These are phyloP conservation scores for Trialeurodes vaporariorum DNA, from an alignment of 1,140 invertebrate genomes.

Conservation along the genomic window DNA sequence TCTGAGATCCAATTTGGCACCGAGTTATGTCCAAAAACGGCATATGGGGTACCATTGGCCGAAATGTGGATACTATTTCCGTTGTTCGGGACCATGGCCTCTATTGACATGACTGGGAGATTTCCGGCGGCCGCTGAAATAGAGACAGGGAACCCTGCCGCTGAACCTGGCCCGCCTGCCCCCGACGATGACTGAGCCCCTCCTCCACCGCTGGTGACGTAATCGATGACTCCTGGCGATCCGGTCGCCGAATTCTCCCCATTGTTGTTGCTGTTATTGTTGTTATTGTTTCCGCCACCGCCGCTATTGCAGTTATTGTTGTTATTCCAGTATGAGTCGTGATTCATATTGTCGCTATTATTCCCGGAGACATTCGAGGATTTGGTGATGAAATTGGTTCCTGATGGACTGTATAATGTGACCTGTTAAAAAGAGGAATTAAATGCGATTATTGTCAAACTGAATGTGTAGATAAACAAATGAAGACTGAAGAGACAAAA, in stretches of 20 bases:
- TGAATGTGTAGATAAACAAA: too few species aligned
- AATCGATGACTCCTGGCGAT: constrained; percentile 2
- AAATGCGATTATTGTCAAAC: too few species aligned
- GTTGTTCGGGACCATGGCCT: constrained; percentile 3
- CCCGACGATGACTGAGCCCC: constrained; percentile 2
- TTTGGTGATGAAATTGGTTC: neutral
- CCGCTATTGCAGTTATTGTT: constrained; percentile 12
- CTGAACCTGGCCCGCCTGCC: constrained; percentile 10
- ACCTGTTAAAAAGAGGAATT: neutral
- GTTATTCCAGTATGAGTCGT: neutral
- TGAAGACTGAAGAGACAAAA: too few species aligned
- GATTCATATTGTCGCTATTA: neutral
- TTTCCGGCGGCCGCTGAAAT: constrained; percentile 6
- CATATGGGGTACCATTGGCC: neutral
- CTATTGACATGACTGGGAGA: constrained; percentile 6
- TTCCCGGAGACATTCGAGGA: neutral
- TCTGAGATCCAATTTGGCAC: neutral
- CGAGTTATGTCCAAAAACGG: neutral
- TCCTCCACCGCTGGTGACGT: neutral
- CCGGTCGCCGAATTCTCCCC: constrained; percentile 2
- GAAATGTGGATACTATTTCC: constrained; percentile 2
- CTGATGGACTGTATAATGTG: neutral
- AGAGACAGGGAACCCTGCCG: neutral
- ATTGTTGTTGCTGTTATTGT: constrained; percentile 7
- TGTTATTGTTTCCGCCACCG: constrained; percentile 15